Evolutionary conservation across 1,140 invertebrate species (phyloP).

Genomic region (Pogonomyrmex barbatus): DNA sequence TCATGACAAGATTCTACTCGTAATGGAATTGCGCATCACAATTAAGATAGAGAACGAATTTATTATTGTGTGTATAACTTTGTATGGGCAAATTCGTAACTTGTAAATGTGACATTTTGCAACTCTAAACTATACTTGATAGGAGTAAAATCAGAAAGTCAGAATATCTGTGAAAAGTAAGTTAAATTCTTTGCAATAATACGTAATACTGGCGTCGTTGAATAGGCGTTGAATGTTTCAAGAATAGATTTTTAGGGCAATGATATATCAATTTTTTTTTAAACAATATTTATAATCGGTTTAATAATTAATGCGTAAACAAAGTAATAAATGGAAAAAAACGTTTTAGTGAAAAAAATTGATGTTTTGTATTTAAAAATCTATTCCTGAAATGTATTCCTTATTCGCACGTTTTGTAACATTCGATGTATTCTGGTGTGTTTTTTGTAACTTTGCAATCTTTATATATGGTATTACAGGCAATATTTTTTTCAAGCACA

Average conservation of each 20-base stretch:
- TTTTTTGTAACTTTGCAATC: constrained; percentile 37
- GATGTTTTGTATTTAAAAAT: constrained; percentile 4
- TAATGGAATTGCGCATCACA: constrained; percentile 6
- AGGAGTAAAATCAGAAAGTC: constrained; percentile 28
- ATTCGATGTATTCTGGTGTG: constrained; percentile 16
- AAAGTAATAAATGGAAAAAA: neutral
- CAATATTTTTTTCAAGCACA: constrained; percentile 34
- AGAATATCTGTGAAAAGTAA: constrained; percentile 34
- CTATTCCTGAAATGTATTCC: constrained; percentile 17
- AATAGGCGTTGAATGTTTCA: constrained; percentile 30
- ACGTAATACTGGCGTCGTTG: constrained; percentile 9
- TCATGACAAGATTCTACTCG: constrained; percentile 10
- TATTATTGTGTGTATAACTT: constrained; percentile 43
- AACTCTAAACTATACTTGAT: constrained; percentile 41
- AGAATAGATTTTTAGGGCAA: neutral
- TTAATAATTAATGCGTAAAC: neutral
- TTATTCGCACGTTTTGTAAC: constrained; percentile 4
- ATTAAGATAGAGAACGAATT: constrained; percentile 33
- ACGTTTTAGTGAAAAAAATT: neutral
- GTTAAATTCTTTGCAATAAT: constrained; percentile 46
- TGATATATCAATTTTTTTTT: neutral
- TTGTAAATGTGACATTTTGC: constrained; percentile 44
- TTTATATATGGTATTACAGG: constrained; percentile 16
- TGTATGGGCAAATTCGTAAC: constrained; percentile 38
- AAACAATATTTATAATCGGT: neutral